Conservation (phyloP, 2,113 vertebrate genomes). For the Periophthalmodon schlosseri region DNA sequence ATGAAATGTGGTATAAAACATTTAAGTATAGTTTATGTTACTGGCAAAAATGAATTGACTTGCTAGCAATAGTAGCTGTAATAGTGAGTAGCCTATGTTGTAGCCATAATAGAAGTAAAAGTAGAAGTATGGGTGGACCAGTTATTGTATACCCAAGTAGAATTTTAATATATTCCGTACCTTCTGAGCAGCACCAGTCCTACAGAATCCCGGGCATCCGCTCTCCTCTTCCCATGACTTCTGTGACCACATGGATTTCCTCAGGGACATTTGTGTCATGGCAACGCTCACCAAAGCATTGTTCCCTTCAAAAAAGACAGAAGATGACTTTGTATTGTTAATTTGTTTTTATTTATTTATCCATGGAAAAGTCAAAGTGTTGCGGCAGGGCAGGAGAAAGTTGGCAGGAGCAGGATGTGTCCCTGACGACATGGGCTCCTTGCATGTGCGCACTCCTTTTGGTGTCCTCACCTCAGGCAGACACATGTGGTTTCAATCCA, state of each 20-base stretch:
- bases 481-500: conserved; percentile 76
- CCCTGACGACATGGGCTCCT: conserved; percentile 63
- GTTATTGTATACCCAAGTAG: not conserved
- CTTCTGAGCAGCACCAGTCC: conserved; percentile 12
- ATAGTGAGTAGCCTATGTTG: not conserved
- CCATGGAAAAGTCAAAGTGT: conserved; percentile 43
- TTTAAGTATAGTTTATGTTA: no score
- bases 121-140: not conserved
- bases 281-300: conserved; percentile 62
- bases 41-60: no score
- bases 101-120: not conserved
- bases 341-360: conserved; percentile 41
- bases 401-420: conserved; percentile 46
- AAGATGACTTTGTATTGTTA: conserved; percentile 42
- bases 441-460: conserved; percentile 44
- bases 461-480: conserved; percentile 68
- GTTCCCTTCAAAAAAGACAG: conserved; percentile 33
- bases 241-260: conserved; percentile 55
- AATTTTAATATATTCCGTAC: not conserved
- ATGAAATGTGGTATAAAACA: no score
- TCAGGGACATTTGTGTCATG: conserved; percentile 55
- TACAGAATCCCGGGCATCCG: conserved; percentile 44
- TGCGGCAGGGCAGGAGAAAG: conserved; percentile 38
- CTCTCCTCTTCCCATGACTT: conserved; percentile 63
- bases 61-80: no score